Base-by-base conservation (phyloP, 2,113 vertebrate genomes). In the Scomber scombrus region DNA sequence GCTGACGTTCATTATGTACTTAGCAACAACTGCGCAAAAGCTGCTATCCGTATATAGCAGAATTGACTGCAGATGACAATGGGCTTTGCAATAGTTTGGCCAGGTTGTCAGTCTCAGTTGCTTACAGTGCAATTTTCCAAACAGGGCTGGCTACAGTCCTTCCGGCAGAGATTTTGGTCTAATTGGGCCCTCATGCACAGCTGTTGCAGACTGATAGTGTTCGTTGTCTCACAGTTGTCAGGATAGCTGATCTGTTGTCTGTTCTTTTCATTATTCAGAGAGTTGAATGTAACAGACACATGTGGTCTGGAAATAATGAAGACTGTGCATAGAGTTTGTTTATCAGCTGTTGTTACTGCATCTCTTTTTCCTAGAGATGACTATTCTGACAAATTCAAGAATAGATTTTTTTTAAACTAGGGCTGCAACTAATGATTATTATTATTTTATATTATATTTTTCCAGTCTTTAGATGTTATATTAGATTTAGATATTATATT, bases 131-230 rank as follows among this genome's bases (percentile, higher is more conserved):
- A 85, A 6, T 88, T 85, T 54, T 84, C 61, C 61, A 61, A 78
- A 64, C 13, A 4, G 18, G 45, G 40, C 63, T 46, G 52, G 71
- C 69, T 71, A 75, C 47, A 21, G 79, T 80, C 68, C 65, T 67
- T 84, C 55, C 64, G 75, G 75, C 81, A 80, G 83, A 9, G 72
- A 85, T 86, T 86, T 77, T 68, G 72, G 77, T 85, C 60, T 86
- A 92, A 90, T 92, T 87, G 88, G 71, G 84, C 60, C 45, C 71
- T 78, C 76, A 7, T 87, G 82, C 78, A 78, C 87, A 84, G 91
- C 88, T 91, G 91, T 76, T 76, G 68, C 64, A 56, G 84, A 82
- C 84, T 81, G 91, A 92, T 85, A 86, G 80, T 52, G 73, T 68
- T 80, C 75, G 84, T 89, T 84, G 85, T 91, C 69, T 77, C 66